These are phyloP conservation scores for Brotula barbata DNA, from an alignment of 2,797 vertebrate species.

Conservation along the genomic window DNA sequence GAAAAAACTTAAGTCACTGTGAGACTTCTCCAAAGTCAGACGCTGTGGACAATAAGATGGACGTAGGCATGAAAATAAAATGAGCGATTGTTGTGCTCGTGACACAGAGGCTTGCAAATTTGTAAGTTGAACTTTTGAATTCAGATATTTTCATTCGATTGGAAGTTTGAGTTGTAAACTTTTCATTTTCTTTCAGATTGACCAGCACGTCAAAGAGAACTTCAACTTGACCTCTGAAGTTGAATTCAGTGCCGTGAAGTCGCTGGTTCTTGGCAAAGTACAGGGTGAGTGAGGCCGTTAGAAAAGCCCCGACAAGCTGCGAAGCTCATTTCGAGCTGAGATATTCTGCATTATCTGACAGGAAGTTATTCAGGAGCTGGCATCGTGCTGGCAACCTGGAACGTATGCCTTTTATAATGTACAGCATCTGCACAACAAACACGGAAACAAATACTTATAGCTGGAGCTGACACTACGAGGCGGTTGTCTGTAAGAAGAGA, in stretches of 20 bases:
- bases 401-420: background rate
- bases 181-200: conserved; percentile 76
- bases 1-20: no score
- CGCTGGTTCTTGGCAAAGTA: conserved; percentile 86
- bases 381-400: background rate
- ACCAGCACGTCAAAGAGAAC: conserved; percentile 80
- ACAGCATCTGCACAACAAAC: background rate
- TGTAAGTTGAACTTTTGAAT: background rate
- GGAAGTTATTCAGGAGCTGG: background rate
- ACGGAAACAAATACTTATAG: no score
- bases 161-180: background rate
- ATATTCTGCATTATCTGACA: conserved; percentile 11
- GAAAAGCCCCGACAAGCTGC: conserved; percentile 13
- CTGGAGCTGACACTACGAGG: no score
- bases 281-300: conserved; percentile 77
- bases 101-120: no score
- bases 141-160: background rate
- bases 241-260: conserved; percentile 86
- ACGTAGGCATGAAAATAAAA: no score
- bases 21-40: no score
- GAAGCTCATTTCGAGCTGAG: conserved; percentile 13
- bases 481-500: conserved; percentile 32
- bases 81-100: no score
- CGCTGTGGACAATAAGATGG: no score
- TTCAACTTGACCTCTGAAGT: conserved; percentile 85